phyloP scores from a whole-genome alignment of 2,113 vertebrate genomes.

The Semicossyphus pulcher region DNA sequence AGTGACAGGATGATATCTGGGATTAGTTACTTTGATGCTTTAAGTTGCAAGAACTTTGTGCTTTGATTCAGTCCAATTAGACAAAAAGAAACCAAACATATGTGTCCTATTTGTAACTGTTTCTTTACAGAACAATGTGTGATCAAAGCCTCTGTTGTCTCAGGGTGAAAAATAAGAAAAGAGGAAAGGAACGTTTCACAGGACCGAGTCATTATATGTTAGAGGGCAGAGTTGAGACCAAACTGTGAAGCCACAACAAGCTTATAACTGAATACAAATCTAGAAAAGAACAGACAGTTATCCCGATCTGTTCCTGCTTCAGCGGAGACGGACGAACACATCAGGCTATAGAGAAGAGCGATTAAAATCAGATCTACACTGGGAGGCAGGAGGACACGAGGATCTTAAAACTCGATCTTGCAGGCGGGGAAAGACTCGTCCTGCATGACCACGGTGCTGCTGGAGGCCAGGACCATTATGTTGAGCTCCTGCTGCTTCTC shows the following conservation, averaged over 20 bases:
- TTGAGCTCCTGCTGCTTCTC: constrained; percentile 97
- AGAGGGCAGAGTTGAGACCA: constrained; percentile 6
- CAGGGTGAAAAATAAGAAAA: too few relatives aligned
- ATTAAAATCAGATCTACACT: constrained; percentile 49
- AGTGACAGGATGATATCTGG: too few relatives aligned
- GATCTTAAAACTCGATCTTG: constrained; percentile 97
- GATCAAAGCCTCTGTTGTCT: too few relatives aligned
- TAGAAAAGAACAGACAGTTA: constrained; percentile 45
- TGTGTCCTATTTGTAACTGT: too few relatives aligned
- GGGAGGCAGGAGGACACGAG: constrained; percentile 31
- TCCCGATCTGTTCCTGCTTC: constrained; percentile 42
- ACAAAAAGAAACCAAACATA: constrained; percentile 2
- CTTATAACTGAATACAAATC: constrained; percentile 52
- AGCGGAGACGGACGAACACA: constrained; percentile 47
- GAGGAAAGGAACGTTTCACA: background rate
- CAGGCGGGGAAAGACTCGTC: constrained; percentile 99
- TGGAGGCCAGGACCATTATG: constrained; percentile 98
- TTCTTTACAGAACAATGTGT: too few relatives aligned
- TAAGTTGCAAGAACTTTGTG: constrained; percentile 50
- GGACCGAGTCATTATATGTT: too few relatives aligned
- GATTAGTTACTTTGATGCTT: background rate
- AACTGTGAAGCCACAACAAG: constrained; percentile 48
- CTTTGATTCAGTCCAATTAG: constrained; percentile 50
- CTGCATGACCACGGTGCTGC: constrained; percentile 99
- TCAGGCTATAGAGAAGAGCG: constrained; percentile 48